phyloP scores from a whole-genome alignment of 2,797 vertebrate species.

The Periophthalmus magnuspinnatus region DNA sequence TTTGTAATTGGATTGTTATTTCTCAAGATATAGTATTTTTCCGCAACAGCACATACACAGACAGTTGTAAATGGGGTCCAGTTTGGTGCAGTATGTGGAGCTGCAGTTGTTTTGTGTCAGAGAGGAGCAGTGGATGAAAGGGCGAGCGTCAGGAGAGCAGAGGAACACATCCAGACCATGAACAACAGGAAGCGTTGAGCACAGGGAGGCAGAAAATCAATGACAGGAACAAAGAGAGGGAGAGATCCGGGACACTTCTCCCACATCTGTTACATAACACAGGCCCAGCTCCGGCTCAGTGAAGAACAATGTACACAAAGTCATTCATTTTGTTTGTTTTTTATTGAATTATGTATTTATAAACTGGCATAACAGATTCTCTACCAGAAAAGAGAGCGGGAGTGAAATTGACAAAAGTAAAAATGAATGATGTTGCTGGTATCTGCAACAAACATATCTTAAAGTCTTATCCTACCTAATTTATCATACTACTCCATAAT shows the following conservation, averaged over 20 bases:
- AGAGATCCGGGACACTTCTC: not conserved
- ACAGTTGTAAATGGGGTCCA: slow-evolving; percentile 19
- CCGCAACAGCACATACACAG: not conserved
- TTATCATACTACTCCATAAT: too few species aligned
- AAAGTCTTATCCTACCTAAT: too few species aligned
- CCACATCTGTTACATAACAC: slow-evolving; percentile 4
- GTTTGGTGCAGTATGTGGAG: slow-evolving; percentile 43
- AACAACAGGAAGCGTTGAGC: slow-evolving; percentile 22
- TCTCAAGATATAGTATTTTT: too few species aligned
- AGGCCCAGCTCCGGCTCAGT: not conserved
- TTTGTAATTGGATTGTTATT: too few species aligned
- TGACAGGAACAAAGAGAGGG: slow-evolving; percentile 33
- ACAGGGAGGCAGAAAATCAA: slow-evolving; percentile 37
- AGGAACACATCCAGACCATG: slow-evolving; percentile 43
- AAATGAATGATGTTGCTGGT: not conserved
- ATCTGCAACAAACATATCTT: not conserved
- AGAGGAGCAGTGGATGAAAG: slow-evolving; percentile 47
- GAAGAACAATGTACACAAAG: not conserved
- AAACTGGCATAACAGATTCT: not conserved
- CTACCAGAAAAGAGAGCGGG: not conserved
- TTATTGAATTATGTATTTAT: not conserved
- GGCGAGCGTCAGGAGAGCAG: slow-evolving; percentile 45
- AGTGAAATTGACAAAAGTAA: not conserved
- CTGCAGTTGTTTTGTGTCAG: slow-evolving; percentile 41
- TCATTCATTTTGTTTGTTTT: not conserved